A percentile compares a stretch with the other conserved stretches of the same genome.
These are phyloP conservation scores for Drepana arcuata DNA, from an alignment of 1,140 invertebrate genomes.

Conservation along the genomic window DNA sequence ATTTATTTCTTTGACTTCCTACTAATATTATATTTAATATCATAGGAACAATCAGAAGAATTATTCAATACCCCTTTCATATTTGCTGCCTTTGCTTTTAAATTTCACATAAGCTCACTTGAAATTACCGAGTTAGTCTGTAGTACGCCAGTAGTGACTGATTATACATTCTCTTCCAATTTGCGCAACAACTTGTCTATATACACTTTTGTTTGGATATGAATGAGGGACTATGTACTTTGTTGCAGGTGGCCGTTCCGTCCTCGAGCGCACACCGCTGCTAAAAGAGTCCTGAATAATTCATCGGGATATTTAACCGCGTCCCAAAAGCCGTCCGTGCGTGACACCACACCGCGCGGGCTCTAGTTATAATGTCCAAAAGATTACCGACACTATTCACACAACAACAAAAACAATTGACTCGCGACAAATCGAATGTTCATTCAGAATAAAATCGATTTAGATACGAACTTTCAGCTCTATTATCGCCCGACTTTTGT, in stretches of 20 bases:
- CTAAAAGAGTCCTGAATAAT: slow-evolving; percentile 63
- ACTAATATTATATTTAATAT: no score
- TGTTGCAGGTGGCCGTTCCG: slow-evolving; percentile 57
- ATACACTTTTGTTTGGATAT: slow-evolving; percentile 32
- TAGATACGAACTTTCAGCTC: no score
- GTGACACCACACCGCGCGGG: slow-evolving; percentile 9
- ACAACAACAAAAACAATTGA: slow-evolving; percentile 1
- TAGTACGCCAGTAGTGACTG: no score
- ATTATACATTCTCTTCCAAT: slow-evolving; percentile 29
- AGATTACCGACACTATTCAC: slow-evolving; percentile 14
- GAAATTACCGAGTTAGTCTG: no score
- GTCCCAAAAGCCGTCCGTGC: slow-evolving; percentile 27
- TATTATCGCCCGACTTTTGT: no score
- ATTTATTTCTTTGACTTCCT: background rate
- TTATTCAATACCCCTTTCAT: no score
- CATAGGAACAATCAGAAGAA: no score
- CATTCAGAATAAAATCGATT: no score
- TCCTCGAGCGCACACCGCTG: slow-evolving; percentile 27
- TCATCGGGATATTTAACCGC: slow-evolving; percentile 55
- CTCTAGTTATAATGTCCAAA: slow-evolving; percentile 14
- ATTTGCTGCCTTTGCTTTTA: no score
- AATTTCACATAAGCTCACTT: no score
- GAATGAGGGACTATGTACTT: slow-evolving; percentile 55
- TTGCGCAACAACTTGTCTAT: slow-evolving; percentile 29
- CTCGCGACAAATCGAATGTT: no score